These are phyloP conservation scores for Ichneumoninae sp. DNA, from an alignment of 2,888 invertebrate species.

Conservation along the genomic window DNA sequence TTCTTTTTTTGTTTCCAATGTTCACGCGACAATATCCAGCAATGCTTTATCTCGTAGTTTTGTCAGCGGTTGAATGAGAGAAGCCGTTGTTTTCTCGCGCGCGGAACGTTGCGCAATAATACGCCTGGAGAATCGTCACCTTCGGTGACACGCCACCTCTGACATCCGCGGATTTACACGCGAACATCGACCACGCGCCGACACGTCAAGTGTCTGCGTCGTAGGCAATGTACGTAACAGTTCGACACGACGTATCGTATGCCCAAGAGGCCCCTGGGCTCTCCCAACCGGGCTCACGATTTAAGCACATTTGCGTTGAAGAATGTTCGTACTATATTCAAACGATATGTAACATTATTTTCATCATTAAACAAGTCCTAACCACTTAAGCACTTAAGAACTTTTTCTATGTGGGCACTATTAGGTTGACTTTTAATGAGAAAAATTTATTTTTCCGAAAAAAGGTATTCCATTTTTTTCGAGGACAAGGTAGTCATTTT, in stretches of 20 bases:
- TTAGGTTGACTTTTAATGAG: not conserved
- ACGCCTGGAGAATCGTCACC: slow-evolving; percentile 73
- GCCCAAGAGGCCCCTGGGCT: not conserved
- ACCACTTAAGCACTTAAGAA: not conserved
- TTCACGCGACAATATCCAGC: slow-evolving; percentile 32
- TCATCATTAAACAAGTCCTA: not conserved
- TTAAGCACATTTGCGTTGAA: not conserved
- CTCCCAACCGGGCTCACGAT: slow-evolving; percentile 14
- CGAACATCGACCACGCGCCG: slow-evolving; percentile 25
- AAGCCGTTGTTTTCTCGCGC: slow-evolving; percentile 61
- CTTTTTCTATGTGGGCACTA: not conserved
- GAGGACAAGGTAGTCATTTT: too few relatives aligned
- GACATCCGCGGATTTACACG: slow-evolving; percentile 72
- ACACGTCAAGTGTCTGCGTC: slow-evolving; percentile 38
- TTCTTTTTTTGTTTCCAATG: not conserved
- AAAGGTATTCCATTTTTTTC: too few relatives aligned
- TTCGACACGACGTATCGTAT: not conserved
- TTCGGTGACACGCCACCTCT: slow-evolving; percentile 78
- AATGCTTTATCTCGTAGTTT: slow-evolving; percentile 56
- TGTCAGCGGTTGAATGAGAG: slow-evolving; percentile 15
- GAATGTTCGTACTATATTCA: not conserved
- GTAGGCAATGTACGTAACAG: slow-evolving; percentile 37
- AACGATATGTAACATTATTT: not conserved
- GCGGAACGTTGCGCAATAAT: slow-evolving; percentile 72
- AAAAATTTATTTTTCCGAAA: not conserved